Evolutionary conservation across 2,113 vertebrate genomes (phyloP), one percentile per base, ranked within the genome.

Genomic region (Oncorhynchus nerka): DNA sequence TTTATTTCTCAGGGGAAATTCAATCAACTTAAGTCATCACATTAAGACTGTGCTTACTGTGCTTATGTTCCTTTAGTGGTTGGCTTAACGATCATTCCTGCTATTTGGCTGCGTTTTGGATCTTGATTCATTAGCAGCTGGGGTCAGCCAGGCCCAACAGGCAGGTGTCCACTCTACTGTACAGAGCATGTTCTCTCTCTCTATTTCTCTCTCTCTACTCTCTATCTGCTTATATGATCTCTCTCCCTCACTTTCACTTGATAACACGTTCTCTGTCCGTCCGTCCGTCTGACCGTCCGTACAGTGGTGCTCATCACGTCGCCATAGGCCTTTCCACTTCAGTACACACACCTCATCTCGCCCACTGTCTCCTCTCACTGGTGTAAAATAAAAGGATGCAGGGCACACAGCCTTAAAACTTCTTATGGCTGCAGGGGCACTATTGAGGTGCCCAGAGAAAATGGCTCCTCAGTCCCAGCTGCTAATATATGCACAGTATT

Each of bases 31-130:
- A 64, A n/a, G 16, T 13, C 6, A n/a, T 22, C 61, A 15, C 61
- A 64, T 26, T 64, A 3, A 24, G 24, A 64, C 22, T 16, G 22
- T 22, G 61, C 20, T 68, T 68, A n/a, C 74, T 62, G 28, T 28
- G 28, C 28, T 28, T 28, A 28, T 75, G 81, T 71, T 78, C 57
- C 67, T 68, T 82, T 85, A 86, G 77, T 79, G 79, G 75, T 71
- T 48, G 30, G 51, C 83, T 90, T 85, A 89, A 85, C 84, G 83
- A 82, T 79, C 77, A 67, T 81, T 67, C 74, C 74, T 68, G 73
- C 83, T 90, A 90, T 90, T 88, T 87, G 81, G 82, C 68, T 81
- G 74, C 71, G 74, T 84, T 77, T 88, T 82, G 83, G 82, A n/a
- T 86, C 77, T 77, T 75, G 81, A 64, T 81, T 85, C 82, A 89